Percentiles rank a stretch among this genome's conserved stretches.
These are phyloP conservation scores for Micromussa lordhowensis DNA, from an alignment of 92 coral and sea anemone species.

Conservation along the genomic window DNA sequence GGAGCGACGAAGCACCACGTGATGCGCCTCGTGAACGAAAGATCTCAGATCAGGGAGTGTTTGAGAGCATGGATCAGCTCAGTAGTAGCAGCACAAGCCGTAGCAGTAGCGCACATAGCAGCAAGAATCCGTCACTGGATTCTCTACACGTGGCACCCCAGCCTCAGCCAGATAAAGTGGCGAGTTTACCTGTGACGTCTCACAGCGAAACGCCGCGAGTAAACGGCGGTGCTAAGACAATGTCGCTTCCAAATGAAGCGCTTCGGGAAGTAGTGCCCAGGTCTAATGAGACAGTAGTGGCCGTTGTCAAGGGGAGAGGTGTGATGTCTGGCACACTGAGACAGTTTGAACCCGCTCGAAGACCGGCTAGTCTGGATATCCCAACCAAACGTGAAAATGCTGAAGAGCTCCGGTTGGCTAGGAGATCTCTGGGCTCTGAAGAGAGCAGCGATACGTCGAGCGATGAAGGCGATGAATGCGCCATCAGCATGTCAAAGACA, in stretches of 20 bases:
- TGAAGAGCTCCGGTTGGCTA: conserved; percentile 69
- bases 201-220: conserved; percentile 29
- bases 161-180: conserved; percentile 19
- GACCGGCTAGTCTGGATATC: conserved; percentile 88
- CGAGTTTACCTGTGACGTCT: conserved; percentile 25
- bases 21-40: conserved; percentile 61
- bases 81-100: conserved; percentile 85
- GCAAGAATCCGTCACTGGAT: conserved; percentile 86
- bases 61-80: conserved; percentile 66
- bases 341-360: conserved; percentile 66
- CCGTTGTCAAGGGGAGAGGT: conserved; percentile 82
- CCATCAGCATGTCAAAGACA: conserved; percentile 86
- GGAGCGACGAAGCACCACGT: conserved; percentile 37
- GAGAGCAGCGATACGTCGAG: conserved; percentile 91
- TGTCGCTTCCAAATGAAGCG: neutral
- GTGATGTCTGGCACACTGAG: conserved; percentile 67
- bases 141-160: conserved; percentile 74
- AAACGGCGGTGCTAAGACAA: neutral
- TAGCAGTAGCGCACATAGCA: conserved; percentile 86
- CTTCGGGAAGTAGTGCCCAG: conserved; percentile 29
- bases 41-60: conserved; percentile 63
- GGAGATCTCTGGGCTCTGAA: conserved; percentile 75
- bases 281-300: conserved; percentile 69
- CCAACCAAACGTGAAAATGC: conserved; percentile 74
- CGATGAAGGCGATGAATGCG: conserved; percentile 79